A percentile compares a stretch with the other conserved stretches of the same genome.
These are phyloP conservation scores for Andrena bicolor DNA, from an alignment of 2,888 invertebrate genomes.

Conservation along the genomic window DNA sequence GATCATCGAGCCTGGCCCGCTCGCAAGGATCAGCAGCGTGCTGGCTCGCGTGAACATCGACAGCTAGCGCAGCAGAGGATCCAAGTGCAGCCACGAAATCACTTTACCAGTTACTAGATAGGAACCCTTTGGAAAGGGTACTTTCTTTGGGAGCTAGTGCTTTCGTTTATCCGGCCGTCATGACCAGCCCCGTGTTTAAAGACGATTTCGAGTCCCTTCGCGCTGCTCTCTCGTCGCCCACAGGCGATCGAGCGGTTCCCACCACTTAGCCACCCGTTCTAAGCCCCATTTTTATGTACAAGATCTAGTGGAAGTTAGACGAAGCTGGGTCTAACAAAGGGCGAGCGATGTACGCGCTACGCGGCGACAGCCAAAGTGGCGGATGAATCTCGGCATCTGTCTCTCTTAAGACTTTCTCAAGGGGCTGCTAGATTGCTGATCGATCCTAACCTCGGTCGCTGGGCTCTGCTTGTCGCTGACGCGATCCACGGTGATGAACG, in stretches of 20 bases:
- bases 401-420: slow-evolving; percentile 67
- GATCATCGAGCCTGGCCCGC: background rate
- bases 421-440: slow-evolving; percentile 69
- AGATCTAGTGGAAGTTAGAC: slow-evolving; percentile 64
- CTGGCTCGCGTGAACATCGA: background rate
- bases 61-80: background rate
- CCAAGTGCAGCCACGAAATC: background rate
- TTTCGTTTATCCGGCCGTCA: background rate
- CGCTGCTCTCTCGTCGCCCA: background rate
- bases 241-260: slow-evolving; percentile 6
- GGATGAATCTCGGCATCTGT: slow-evolving; percentile 19
- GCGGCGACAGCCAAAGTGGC: slow-evolving; percentile 60
- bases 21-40: background rate
- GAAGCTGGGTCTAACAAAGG: slow-evolving; percentile 56
- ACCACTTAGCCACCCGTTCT: slow-evolving; percentile 38
- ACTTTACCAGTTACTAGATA: background rate
- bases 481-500: slow-evolving; percentile 80
- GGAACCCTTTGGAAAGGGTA: background rate
- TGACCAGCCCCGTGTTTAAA: background rate
- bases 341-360: slow-evolving; percentile 63
- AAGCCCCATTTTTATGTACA: slow-evolving; percentile 64
- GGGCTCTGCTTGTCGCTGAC: slow-evolving; percentile 72
- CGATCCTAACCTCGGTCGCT: slow-evolving; percentile 77
- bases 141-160: background rate
- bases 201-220: background rate